A percentile compares a stretch with the other conserved stretches of the same genome.
Conservation (phyloP, 2,797 vertebrate species). For the Nyctibius grandis region DNA sequence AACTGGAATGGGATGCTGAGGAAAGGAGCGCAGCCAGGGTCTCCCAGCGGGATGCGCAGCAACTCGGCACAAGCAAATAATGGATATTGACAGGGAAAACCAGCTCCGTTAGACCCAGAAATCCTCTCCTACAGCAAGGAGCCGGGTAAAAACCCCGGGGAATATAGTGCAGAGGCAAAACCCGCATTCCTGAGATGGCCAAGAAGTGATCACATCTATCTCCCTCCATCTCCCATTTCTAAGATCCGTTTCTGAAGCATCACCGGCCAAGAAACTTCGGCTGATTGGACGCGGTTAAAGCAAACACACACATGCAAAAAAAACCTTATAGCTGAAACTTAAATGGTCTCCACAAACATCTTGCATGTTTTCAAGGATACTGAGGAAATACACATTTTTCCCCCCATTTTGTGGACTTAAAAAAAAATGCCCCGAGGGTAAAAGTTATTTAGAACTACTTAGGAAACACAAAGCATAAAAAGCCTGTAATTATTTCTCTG, state of each 20-base stretch:
- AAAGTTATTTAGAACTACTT: conserved; percentile 58
- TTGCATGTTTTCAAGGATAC: conserved; percentile 28
- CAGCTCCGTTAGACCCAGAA: not conserved
- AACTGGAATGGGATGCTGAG: not conserved
- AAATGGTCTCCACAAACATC: not conserved
- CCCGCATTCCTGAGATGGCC: not conserved
- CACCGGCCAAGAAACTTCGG: not conserved
- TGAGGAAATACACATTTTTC: not conserved
- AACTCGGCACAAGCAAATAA: not conserved
- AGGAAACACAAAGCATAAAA: conserved; percentile 53
- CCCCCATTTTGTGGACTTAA: not conserved
- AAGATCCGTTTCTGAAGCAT: conserved; percentile 17
- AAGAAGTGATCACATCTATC: conserved; percentile 28
- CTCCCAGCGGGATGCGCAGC: not conserved
- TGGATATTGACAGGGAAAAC: not conserved
- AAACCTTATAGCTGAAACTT: not conserved
- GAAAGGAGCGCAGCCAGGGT: not conserved
- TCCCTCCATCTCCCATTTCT: conserved; percentile 6
- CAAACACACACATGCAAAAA: not conserved
- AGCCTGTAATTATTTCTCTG: conserved; percentile 61
- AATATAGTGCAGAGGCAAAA: conserved; percentile 3
- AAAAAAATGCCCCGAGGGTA: conserved; percentile 17
- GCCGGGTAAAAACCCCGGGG: not conserved
- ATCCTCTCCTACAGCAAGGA: not conserved
- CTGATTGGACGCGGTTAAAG: not conserved